Percentiles rank a stretch among this genome's conserved stretches.
phyloP scores from a whole-genome alignment of 2,888 invertebrate species.

The Macrosoma leucophasiata region DNA sequence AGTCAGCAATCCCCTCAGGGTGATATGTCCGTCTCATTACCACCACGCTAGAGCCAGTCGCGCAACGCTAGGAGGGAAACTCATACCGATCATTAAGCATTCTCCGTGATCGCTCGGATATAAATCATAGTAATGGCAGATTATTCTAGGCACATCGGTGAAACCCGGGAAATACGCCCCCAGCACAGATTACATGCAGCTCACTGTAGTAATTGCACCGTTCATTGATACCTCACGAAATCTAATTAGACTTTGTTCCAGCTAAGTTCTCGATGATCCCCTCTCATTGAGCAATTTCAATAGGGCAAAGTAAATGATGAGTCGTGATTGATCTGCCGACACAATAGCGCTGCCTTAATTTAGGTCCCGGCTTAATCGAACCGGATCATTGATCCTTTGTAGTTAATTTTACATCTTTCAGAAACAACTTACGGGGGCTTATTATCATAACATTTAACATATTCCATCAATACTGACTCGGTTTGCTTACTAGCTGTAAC shows the following conservation, averaged over 20 bases:
- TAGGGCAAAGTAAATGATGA: constrained; percentile 52
- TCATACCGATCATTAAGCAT: constrained; percentile 64
- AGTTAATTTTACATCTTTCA: too few relatives aligned
- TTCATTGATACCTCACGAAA: constrained; percentile 71
- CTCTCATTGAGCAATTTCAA: constrained; percentile 53
- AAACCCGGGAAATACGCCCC: constrained; percentile 64
- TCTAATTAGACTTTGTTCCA: constrained; percentile 68
- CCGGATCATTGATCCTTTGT: too few relatives aligned
- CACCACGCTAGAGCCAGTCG: constrained; percentile 44
- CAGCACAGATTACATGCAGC: constrained; percentile 58
- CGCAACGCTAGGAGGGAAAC: constrained; percentile 45
- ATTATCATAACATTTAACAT: too few relatives aligned
- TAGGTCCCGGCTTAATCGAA: constrained; percentile 16
- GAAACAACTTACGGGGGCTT: too few relatives aligned
- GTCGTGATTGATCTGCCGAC: constrained; percentile 24
- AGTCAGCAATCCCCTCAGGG: constrained; percentile 31
- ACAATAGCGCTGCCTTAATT: constrained; percentile 14
- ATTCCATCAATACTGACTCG: too few relatives aligned
- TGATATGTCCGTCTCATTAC: constrained; percentile 40
- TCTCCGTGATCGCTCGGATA: constrained; percentile 61
- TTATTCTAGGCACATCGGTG: constrained; percentile 65
- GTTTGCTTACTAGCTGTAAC: too few relatives aligned
- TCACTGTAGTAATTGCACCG: constrained; percentile 63
- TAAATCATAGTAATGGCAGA: constrained; percentile 73
- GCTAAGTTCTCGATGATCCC: constrained; percentile 47